Base-by-base conservation (phyloP, 2,113 vertebrate species). In the Murina feae region DNA sequence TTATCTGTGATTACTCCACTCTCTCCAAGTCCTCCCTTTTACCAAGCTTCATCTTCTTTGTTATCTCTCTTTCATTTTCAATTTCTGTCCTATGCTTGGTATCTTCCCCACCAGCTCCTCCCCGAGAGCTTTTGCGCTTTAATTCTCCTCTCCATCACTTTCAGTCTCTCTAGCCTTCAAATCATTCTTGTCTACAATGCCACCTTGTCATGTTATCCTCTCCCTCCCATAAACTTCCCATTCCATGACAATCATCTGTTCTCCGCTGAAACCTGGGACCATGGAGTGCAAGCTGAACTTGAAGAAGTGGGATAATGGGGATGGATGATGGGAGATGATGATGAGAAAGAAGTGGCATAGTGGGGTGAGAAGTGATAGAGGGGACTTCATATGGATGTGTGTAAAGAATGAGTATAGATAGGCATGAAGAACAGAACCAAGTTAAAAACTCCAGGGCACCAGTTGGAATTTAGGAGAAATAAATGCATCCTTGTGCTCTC, bases 71-170 rank as follows among this genome's bases (percentile, higher is more conserved):
- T 4, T 9, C 16, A 39, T 20, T n/a, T 71, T 75, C 42, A 0
- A 0, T 20, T 44, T 72, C n/a, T 76, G 3, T 30, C 13, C 8
- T 1, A 10, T 4, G 11, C 12, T 1, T 18, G 12, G 23, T 28
- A 4, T 28, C 35, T 60, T 16, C 18, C 21, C 7, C 9, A 10
- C 11, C 11, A 4, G 20, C 25, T 0, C 37, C 86, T 60, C 21
- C 32, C n/a, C 37, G 32, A 1, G 13, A 65, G 20, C 63, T 65
- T 14, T 25, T 44, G 12, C n/a, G 7, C 23, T 28, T 42, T 4
- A 63, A 9, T 28, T 63, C 23, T 51, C 39, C 42, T 86, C 32
- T 32, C 39, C 13, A 1, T 37, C 0, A 1, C 16, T 53, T 30
- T 58, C 9, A 8, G 21, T 28, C 30, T 23, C 30, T 23, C 35